phyloP scores from a whole-genome alignment of 2,888 invertebrate genomes.

The Holacanthella duospinosa region DNA sequence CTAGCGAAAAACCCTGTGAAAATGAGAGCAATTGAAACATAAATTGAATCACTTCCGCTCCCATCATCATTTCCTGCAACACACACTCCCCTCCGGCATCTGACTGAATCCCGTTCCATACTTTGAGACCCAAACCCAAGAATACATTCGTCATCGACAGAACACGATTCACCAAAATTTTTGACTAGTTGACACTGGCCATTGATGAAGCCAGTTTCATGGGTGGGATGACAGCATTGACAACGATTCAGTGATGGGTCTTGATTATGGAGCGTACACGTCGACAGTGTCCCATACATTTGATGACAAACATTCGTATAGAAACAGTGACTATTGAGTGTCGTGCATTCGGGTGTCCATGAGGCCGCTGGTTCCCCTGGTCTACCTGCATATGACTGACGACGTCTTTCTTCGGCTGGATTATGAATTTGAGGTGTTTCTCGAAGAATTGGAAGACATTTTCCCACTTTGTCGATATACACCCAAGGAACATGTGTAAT shows the following conservation, averaged over 20 bases:
- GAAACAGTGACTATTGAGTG: neutral
- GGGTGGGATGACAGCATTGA: neutral
- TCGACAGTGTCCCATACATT: neutral
- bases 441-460: neutral
- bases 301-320: neutral
- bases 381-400: neutral
- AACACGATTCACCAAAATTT: neutral
- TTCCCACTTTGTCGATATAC: neutral
- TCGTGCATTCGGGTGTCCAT: neutral
- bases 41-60: neutral
- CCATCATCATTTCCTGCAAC: neutral
- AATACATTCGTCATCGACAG: neutral
- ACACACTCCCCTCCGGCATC: neutral
- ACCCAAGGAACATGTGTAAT: neutral
- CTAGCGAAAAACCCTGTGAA: no score
- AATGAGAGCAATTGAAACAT: slow-evolving; percentile 4
- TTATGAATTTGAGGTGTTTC: neutral
- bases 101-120: no score
- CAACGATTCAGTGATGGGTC: neutral
- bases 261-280: neutral
- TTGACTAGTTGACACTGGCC: neutral
- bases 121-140: neutral
- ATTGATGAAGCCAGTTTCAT: neutral
- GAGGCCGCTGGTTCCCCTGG: neutral
- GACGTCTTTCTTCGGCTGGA: neutral